Conservation (phyloP, 2,113 vertebrate genomes). For the Corythornis madagascariensis region DNA sequence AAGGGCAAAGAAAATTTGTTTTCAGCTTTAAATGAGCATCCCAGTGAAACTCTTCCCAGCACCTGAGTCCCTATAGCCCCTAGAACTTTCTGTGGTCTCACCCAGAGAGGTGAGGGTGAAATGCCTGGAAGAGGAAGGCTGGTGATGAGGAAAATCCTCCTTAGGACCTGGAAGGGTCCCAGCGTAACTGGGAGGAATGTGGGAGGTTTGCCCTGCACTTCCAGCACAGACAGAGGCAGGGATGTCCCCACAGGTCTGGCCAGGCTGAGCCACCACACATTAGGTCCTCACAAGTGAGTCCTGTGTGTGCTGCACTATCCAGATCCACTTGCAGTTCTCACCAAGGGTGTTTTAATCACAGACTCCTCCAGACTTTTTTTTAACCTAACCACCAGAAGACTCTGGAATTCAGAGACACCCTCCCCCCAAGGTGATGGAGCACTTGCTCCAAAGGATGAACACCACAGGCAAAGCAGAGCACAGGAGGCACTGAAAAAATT, state of each 20-base stretch:
- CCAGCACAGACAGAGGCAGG: not conserved
- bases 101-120: not conserved
- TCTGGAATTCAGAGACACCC: not conserved
- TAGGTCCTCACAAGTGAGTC: not conserved
- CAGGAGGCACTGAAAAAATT: not conserved
- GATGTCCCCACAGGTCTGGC: not conserved
- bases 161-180: not conserved
- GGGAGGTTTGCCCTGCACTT: not conserved
- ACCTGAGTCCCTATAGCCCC: not conserved
- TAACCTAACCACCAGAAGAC: not conserved
- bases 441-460: not conserved
- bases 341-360: not conserved
- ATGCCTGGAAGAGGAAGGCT: not conserved
- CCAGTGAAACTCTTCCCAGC: not conserved
- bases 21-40: not conserved
- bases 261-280: not conserved
- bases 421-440: not conserved
- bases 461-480: not conserved
- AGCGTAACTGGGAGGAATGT: accelerated
- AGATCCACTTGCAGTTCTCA: not conserved
- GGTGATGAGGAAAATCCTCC: not conserved
- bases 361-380: not conserved
- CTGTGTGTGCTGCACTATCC: not conserved
- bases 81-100: not conserved
- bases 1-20: constrained; percentile 53